Base-by-base conservation (phyloP, 2,888 invertebrate species). In the Chrysolina haemoptera region DNA sequence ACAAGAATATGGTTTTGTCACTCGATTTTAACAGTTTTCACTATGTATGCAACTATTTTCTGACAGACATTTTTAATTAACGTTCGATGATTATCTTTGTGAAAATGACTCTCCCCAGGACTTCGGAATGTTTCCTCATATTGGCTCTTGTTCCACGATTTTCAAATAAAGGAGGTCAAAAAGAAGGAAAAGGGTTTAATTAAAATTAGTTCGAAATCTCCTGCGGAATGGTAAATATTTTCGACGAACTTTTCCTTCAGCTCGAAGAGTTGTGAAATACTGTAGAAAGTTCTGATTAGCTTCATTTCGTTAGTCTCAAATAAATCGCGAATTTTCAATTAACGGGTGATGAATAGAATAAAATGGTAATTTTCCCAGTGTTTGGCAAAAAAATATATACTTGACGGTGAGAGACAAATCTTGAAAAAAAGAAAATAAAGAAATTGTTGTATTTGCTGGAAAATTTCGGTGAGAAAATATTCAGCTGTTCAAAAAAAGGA, bases 201-300 rank as follows among this genome's bases (percentile, higher is more conserved):
- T 46, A 46, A 46, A 46, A 46, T 46, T 46, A 46, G 46, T 46
- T 46, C 46, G n/a, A n/a, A 46, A 46, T 14, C n/a, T 12, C 35
- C 35, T 46, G 46, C 46, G 46, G 46, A 46, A 46, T 46, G 46
- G 46, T 46, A 46, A 46, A 46, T 46, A 46, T 46, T 8, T 46
- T 46, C 14, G 46, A 35, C 46, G 5, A 46, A 46, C 46, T 46
- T 46, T 14, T 46, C 46, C n/a, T n/a, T 12, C 46, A 14, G n/a
- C n/a, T 46, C n/a, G 46, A 46, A n/a, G 46, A 46, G n/a, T n/a
- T 14, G n/a, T 46, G 46, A n/a, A 43, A 14, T 10, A 43, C 14
- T 43, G 14, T 43, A n/a, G 43, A 27, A 35, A 8, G 35, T 35
- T 8, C 35, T 6, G 4, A 35, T 35, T 35, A 8, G 35, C 35